Base-by-base conservation (phyloP, 1,140 invertebrate species). In the Hylyphantes graminicola region DNA sequence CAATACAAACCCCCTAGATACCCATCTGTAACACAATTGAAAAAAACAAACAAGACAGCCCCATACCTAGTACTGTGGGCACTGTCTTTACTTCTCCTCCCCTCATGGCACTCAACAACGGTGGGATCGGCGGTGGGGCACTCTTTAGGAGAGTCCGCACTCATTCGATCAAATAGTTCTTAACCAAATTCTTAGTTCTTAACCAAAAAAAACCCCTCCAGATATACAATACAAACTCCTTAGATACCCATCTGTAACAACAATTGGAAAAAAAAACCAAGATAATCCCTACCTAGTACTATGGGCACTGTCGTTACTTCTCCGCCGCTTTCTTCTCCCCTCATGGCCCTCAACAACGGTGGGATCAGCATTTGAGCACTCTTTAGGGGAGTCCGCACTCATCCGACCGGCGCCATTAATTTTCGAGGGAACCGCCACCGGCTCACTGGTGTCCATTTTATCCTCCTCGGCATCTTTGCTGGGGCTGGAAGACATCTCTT, bases 401-500 rank as follows among this genome's bases (percentile, higher is more conserved):
- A 59, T 21, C 9, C 75, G 76, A 4, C 94, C 94, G 13, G 61
- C 75, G 15, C 80, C 80, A 55, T 83, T 83, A 12, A 75, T 53
- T 50, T 83, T 83, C 7, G 79, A 81, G 78, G 81, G n/a, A 84
- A 86, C 35, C 15, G 79, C 67, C 55, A 84, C 75, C 65, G 70
- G 80, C 65, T 85, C 86, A 15, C 19, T 68, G 13, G 87, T 85
- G 13, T 85, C 85, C 68, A 86, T 87, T 67, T 82, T 88, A 19
- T 86, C 86, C 21, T 48, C 13, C 50, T 54, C 55, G 7, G 75
- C 53, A 63, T 61, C 10, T 64, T 93, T 93, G 1, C 90, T 90
- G 59, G 92, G 91, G 1, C 54, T 51, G 6, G 50, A 9, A 17
- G 50, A 53, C 53, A 35, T 35, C 35, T 35, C 35, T 35, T 35